These are phyloP conservation scores for Glaucomys volans DNA, from an alignment of 2,113 vertebrate species.

Conservation along the genomic window DNA sequence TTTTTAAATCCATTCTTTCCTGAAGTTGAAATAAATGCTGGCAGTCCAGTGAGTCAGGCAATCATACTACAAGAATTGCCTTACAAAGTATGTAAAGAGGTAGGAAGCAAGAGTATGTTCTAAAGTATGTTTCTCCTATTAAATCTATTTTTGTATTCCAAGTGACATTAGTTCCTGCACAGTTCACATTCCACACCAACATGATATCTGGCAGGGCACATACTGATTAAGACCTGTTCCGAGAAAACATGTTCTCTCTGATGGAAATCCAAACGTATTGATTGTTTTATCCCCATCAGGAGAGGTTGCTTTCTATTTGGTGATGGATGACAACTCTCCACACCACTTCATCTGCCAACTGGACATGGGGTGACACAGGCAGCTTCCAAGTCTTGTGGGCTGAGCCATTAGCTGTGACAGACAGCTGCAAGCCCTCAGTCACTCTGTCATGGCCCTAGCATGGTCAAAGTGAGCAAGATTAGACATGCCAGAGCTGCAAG, in stretches of 20 bases:
- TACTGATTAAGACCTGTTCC: constrained; percentile 83
- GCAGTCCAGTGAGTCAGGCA: not conserved
- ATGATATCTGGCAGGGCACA: constrained; percentile 77
- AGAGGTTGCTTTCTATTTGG: constrained; percentile 66
- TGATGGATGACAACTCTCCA: constrained; percentile 83
- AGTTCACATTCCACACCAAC: constrained; percentile 46
- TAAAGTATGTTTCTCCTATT: constrained; percentile 54
- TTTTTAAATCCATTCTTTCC: constrained; percentile 27
- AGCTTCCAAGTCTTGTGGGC: constrained; percentile 58
- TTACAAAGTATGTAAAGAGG: not conserved
- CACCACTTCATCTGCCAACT: constrained; percentile 76
- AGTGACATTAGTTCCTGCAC: constrained; percentile 59
- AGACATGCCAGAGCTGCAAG: constrained; percentile 55
- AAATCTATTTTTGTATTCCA: constrained; percentile 73
- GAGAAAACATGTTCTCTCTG: constrained; percentile 79
- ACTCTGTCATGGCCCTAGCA: not conserved
- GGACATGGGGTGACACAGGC: constrained; percentile 65
- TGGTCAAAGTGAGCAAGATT: constrained; percentile 51
- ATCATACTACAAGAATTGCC: not conserved
- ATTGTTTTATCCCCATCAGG: constrained; percentile 80
- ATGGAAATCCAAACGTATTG: constrained; percentile 84
- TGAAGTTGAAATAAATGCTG: constrained; percentile 51
- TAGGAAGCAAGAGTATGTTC: not conserved
- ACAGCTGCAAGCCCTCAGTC: constrained; percentile 50
- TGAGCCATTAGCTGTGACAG: constrained; percentile 76